A percentile compares a stretch with the other conserved stretches of the same genome.
phyloP scores from a whole-genome alignment of 2,113 vertebrate species.

The Pseudois nayaur region DNA sequence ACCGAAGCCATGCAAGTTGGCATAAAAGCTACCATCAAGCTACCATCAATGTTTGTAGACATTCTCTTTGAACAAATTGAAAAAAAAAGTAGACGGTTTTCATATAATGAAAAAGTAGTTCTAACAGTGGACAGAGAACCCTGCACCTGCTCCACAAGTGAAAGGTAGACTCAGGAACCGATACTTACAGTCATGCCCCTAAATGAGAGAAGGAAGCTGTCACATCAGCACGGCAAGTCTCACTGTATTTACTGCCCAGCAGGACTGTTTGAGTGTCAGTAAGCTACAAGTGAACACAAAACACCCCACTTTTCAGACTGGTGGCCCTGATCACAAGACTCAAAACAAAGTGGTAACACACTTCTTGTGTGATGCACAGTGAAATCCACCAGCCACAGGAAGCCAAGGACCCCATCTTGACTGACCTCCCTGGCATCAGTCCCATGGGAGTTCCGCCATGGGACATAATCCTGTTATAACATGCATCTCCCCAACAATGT shows the following conservation, averaged over 20 bases:
- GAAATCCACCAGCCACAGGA: not conserved
- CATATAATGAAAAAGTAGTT: not conserved
- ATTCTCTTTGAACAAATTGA: not conserved
- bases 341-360: not conserved
- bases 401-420: not conserved
- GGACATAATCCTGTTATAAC: not conserved
- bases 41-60: not conserved
- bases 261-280: not conserved
- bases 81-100: not conserved
- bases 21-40: not conserved
- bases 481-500: fast-evolving
- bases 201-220: conserved; percentile 57
- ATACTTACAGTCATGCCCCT: not conserved
- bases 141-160: not conserved
- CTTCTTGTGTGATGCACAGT: not conserved
- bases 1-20: not conserved
- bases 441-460: not conserved
- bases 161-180: not conserved
- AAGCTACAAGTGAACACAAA: not conserved
- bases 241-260: not conserved
- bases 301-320: not conserved
- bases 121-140: not conserved
- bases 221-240: conserved; percentile 64
- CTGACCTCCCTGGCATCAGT: not conserved
- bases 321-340: not conserved